Base-by-base conservation (phyloP, 1,140 invertebrate genomes). In the Heliconius hermathena region DNA sequence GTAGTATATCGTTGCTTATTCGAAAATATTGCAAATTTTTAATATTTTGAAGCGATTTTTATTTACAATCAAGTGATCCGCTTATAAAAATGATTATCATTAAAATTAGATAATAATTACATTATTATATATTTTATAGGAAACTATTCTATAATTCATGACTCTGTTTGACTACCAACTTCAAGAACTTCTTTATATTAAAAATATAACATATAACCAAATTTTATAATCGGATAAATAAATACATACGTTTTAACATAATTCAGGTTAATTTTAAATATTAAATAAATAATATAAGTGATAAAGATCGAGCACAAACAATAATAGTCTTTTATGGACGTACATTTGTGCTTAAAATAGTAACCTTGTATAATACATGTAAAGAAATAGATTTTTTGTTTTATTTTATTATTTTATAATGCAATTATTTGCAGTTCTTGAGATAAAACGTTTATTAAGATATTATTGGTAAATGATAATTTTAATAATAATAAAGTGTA, bases 281-380 rank as follows among this genome's bases (percentile, higher is more conserved):
- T 66, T 26, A 66, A 26, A 66, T 29, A 66, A 26, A 66, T 26
- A 29, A 29, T 13, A 66, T 66, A 26, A 66, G 60, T 57, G 54
- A 57, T 57, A 66, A 66, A 66, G 11, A 66, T 66, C 13, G 60
- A 66, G 60, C 60, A 66, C 60, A 66, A 66, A 66, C 22, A 16
- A 66, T 11, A 66, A 16, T n/a, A 57, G 54, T 66, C 22, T 66
- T 16, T 46, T 29, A 22, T 66, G n/a, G 22, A 66, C 22, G 1
- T 29, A 26, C 1, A 29, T 66, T 66, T 66, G 60, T 66, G 60
- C 60, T 66, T 66, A 66, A 9, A 26, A 22, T 66, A 1, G 22
- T 13, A 26, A 66, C 26, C 26, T 66, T 26, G 2, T 66, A 26
- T 66, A 13, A 26, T 22, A 66, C 57, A 66, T 4, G 57, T 66